These are phyloP conservation scores for Tachuris rubrigastra DNA, from an alignment of 2,113 vertebrate species.

Conservation along the genomic window DNA sequence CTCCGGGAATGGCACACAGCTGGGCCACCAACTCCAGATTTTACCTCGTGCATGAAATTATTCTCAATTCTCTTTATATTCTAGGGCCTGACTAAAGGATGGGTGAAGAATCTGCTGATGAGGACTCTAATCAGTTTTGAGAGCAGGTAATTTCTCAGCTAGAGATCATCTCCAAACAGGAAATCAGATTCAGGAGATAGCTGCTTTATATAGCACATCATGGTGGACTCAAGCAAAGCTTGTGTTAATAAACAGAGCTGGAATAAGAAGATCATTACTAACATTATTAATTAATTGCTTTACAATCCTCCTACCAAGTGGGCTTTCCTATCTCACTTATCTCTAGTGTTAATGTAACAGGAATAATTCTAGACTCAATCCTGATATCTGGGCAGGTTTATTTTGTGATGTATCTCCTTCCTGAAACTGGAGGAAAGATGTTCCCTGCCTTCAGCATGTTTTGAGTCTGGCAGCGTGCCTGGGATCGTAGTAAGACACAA, in stretches of 20 bases:
- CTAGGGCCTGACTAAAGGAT: not conserved
- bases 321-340: not conserved
- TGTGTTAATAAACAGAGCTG: constrained; percentile 4
- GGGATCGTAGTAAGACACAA: not conserved
- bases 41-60: not conserved
- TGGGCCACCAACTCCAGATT: not conserved
- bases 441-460: not conserved
- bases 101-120: constrained; percentile 51
- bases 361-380: not conserved
- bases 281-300: constrained; percentile 17
- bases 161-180: constrained; percentile 58
- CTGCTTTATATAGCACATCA: constrained; percentile 5
- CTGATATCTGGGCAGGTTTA: not conserved
- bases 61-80: constrained; percentile 1
- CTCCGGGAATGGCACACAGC: not conserved
- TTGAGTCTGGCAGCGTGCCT: not conserved
- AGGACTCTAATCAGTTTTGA: constrained; percentile 61
- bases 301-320: not conserved
- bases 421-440: not conserved
- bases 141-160: constrained; percentile 67
- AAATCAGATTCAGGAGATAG: constrained; percentile 45
- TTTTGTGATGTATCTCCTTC: not conserved
- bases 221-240: constrained; percentile 29
- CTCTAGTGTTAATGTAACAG: not conserved
- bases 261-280: constrained; percentile 15